These are phyloP conservation scores for Meiosimyza decipiens DNA, from an alignment of 2,888 invertebrate species.

Conservation along the genomic window DNA sequence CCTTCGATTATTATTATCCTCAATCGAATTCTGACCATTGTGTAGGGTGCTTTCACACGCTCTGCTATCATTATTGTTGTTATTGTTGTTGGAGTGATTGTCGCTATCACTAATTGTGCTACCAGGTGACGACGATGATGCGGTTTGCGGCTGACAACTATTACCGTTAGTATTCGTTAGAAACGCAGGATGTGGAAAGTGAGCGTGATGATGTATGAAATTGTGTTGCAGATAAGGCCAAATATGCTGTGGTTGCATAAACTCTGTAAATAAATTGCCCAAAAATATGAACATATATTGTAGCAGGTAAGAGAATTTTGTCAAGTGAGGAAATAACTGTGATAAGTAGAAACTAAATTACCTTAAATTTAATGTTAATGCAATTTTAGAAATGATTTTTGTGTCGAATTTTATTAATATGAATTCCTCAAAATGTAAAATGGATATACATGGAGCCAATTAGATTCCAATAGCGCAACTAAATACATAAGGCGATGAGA, in stretches of 20 bases:
- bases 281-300: background rate
- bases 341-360: no score
- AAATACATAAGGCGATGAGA: no score
- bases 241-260: constrained; percentile 68
- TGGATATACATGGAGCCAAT: no score
- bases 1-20: constrained; percentile 64
- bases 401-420: no score
- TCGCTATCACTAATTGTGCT: constrained; percentile 68
- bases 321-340: no score
- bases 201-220: constrained; percentile 57
- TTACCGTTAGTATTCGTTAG: constrained; percentile 62
- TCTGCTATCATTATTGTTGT: constrained; percentile 52
- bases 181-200: constrained; percentile 67
- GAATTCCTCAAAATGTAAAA: no score
- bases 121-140: constrained; percentile 66
- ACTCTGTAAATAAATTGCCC: constrained; percentile 55
- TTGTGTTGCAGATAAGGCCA: constrained; percentile 69
- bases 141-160: constrained; percentile 68
- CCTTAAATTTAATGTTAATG: no score
- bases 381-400: no score
- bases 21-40: constrained; percentile 51
- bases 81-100: constrained; percentile 62
- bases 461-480: no score
- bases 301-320: background rate
- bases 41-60: constrained; percentile 28